These are phyloP conservation scores for Calidris pygmaea DNA, from an alignment of 2,113 vertebrate species.

Conservation along the genomic window DNA sequence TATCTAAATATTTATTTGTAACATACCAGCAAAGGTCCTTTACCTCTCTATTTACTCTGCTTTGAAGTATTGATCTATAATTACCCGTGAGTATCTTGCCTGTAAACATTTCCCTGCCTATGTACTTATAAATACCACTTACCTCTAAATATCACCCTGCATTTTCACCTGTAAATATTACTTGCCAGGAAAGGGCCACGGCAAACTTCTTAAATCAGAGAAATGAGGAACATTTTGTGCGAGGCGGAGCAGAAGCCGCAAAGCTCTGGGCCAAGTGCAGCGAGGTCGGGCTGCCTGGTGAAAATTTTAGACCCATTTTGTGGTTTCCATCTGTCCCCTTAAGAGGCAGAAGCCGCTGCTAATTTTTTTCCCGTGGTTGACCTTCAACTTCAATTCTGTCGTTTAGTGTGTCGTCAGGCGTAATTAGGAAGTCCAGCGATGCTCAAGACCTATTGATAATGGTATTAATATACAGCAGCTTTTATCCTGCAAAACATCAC, in stretches of 20 bases:
- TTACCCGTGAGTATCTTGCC: conserved; percentile 27
- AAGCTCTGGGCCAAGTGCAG: rapidly evolving
- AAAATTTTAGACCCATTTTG: not conserved
- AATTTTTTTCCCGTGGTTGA: not conserved
- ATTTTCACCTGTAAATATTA: conserved; percentile 50
- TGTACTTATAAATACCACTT: conserved; percentile 64
- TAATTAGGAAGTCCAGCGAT: not conserved
- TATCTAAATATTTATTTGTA: conserved; percentile 59
- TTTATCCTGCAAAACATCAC: not conserved
- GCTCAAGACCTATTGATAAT: not conserved
- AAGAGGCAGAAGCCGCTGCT: not conserved
- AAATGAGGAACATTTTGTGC: not conserved
- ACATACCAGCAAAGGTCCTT: conserved; percentile 31
- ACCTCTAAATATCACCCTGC: conserved; percentile 18
- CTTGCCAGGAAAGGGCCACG: not conserved
- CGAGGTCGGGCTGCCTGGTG: not conserved
- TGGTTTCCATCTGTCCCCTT: not conserved
- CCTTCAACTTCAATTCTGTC: not conserved
- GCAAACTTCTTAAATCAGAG: conserved; percentile 26
- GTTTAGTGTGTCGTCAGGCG: not conserved
- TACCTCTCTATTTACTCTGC: conserved; percentile 52
- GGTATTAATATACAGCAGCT: not conserved
- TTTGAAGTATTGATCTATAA: conserved; percentile 62
- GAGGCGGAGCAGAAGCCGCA: not conserved
- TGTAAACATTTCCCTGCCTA: conserved; percentile 58